Base-by-base conservation (phyloP, 2,797 vertebrate species). In the Enteromius paludinosus region DNA sequence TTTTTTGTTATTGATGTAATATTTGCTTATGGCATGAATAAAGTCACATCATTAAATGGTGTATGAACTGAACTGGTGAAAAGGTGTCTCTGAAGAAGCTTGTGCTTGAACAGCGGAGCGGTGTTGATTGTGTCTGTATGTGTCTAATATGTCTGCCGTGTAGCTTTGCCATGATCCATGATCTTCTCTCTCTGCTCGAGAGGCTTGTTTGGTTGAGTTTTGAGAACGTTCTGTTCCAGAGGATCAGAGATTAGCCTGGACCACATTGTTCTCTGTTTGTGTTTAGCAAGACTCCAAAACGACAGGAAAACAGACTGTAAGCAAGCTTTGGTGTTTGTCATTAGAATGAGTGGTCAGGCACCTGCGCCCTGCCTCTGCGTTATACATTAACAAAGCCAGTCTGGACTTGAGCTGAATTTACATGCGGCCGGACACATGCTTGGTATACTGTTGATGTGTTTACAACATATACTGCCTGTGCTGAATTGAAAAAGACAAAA, bases 201-300 rank as follows among this genome's bases (percentile, higher is more conserved):
- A 35, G 35, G 43, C 43, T 85, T 93, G 92, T 94, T 90, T 81
- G 72, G 75, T 78, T 73, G 62, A 76, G 78, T 72, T 72, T 80
- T 89, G 85, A 92, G 93, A 92, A 95, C 93, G 89, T 87, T 20
- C 25, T 94, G 93, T 95, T 94, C 94, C 89, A 87, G 83, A 82
- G 90, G 91, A 93, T 93, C 92, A 90, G 91, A 94, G 93, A 95
- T 94, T 95, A 94, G 92, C 65, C 87, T 81, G 4, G 56, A 73
- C 86, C 89, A 91, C 92, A 94, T 95, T 94, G 94, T 95, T 94
- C 83, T 83, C 87, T 93, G 92, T 94, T 94, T 95, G 92, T 95
- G 91, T 93, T 93, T 87, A 82, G 79, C 87, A 77, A 89, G 90
- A 92, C 91, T 89, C 88, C 91, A 92, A 91, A 87, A 87, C 86